These are phyloP conservation scores for Ctenodactylus gundi DNA, from an alignment of 2,113 vertebrate species.

Conservation along the genomic window DNA sequence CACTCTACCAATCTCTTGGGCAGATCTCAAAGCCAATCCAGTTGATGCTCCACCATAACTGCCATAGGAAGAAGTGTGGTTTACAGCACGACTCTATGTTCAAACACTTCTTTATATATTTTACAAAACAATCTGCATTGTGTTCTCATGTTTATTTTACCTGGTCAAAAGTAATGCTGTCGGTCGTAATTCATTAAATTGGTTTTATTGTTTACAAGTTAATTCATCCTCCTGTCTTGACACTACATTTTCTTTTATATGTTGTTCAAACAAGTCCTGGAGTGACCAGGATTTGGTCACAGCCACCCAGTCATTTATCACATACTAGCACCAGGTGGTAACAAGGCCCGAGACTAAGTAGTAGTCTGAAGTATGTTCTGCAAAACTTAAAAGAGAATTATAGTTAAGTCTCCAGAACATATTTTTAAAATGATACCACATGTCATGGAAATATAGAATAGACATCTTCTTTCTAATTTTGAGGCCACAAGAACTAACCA, in stretches of 20 bases:
- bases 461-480: background rate
- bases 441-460: background rate
- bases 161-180: background rate
- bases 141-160: background rate
- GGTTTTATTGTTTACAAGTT: background rate
- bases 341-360: background rate
- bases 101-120: background rate
- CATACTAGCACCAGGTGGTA: background rate
- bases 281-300: background rate
- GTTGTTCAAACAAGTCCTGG: background rate
- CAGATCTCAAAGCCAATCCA: no score
- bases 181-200: background rate
- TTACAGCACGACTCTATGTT: background rate
- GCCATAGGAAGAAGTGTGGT: background rate
- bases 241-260: background rate
- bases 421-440: background rate
- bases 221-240: constrained; percentile 6
- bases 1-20: no score
- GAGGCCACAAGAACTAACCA: background rate
- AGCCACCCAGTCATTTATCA: background rate
- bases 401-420: background rate
- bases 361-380: background rate
- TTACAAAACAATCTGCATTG: background rate
- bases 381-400: constrained; percentile 19
- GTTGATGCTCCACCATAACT: no score